phyloP scores from a whole-genome alignment of 2,113 vertebrate genomes.

The Chelonoidis abingdonii region DNA sequence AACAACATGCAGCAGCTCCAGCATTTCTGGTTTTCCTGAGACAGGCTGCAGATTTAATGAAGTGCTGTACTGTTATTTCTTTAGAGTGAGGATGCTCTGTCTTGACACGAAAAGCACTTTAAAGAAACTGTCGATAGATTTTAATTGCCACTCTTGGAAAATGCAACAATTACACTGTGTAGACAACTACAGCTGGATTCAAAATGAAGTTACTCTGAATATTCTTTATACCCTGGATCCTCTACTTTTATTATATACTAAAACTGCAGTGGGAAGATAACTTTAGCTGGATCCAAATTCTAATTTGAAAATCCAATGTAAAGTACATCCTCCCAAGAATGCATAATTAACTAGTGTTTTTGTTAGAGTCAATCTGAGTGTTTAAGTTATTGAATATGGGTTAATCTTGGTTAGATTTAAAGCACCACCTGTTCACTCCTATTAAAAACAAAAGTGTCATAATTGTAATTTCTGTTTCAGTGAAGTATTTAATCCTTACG shows the following conservation, averaged over 20 bases:
- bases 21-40: slow-evolving; percentile 30
- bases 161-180: neutral
- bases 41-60: slow-evolving; percentile 56
- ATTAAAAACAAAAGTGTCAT: slow-evolving; percentile 13
- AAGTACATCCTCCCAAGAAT: slow-evolving; percentile 63
- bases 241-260: slow-evolving; percentile 22
- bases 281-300: slow-evolving; percentile 55
- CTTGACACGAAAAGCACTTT: slow-evolving; percentile 35
- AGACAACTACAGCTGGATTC: slow-evolving; percentile 2
- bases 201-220: slow-evolving; percentile 32
- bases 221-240: slow-evolving; percentile 26
- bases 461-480: slow-evolving; percentile 61
- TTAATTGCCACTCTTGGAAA: slow-evolving; percentile 8
- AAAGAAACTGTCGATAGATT: neutral
- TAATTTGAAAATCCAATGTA: slow-evolving; percentile 44
- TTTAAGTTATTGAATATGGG: slow-evolving; percentile 64
- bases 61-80: slow-evolving; percentile 43
- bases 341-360: slow-evolving; percentile 74
- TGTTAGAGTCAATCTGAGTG: slow-evolving; percentile 57
- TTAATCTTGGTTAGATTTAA: slow-evolving; percentile 78
- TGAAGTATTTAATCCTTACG: slow-evolving; percentile 30
- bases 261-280: slow-evolving; percentile 65
- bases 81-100: neutral
- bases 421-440: slow-evolving; percentile 74
- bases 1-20: slow-evolving; percentile 16